These are phyloP conservation scores for Lacerta viridis DNA, from an alignment of 2,797 vertebrate species.

Conservation along the genomic window DNA sequence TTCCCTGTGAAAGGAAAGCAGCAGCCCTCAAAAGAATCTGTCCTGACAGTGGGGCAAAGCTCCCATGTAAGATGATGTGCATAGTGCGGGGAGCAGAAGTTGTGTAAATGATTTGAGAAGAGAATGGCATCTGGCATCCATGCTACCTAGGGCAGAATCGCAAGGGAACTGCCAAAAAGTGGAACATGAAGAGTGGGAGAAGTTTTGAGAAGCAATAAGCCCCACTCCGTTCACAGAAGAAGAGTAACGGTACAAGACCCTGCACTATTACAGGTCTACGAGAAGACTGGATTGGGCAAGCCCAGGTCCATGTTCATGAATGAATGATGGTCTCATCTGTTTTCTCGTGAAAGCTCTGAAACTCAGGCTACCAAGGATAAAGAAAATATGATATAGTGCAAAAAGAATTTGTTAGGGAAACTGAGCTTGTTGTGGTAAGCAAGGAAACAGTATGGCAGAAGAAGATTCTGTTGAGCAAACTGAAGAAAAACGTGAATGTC, in stretches of 20 bases:
- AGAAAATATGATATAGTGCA: background rate
- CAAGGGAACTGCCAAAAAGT: background rate
- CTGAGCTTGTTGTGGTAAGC: background rate
- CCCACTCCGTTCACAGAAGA: background rate
- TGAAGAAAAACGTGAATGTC: background rate
- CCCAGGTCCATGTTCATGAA: too few species aligned
- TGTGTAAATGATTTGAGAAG: background rate
- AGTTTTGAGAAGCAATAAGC: constrained; percentile 9
- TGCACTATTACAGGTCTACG: background rate
- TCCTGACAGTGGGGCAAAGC: background rate
- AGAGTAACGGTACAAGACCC: background rate
- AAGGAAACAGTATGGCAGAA: background rate
- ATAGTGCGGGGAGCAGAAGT: too few species aligned
- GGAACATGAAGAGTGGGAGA: background rate
- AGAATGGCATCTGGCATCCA: background rate
- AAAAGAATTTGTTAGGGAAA: background rate
- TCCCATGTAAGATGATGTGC: background rate
- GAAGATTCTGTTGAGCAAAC: background rate
- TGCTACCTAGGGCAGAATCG: background rate
- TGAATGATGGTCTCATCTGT: background rate
- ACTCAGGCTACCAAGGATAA: background rate
- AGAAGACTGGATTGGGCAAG: background rate
- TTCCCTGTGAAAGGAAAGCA: background rate
- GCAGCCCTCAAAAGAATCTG: background rate
- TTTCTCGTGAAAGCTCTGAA: background rate